These are phyloP conservation scores for Dicranocentrus wangi DNA, from an alignment of 2,888 invertebrate genomes.

Conservation along the genomic window DNA sequence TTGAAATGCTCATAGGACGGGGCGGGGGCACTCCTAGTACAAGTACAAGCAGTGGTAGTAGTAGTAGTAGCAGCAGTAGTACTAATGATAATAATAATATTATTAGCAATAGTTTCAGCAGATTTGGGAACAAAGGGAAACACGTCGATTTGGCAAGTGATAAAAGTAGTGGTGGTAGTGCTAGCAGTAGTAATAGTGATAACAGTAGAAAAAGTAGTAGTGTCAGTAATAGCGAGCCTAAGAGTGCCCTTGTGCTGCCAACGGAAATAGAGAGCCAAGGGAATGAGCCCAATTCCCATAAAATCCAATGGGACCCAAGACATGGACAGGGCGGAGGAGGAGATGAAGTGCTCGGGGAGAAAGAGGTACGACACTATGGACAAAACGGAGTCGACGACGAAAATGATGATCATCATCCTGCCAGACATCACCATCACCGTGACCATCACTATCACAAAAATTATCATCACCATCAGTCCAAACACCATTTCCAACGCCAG, in stretches of 20 bases:
- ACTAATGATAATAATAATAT: conserved; percentile 45
- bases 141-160: conserved; percentile 60
- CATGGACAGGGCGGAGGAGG: conserved; percentile 48
- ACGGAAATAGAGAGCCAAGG: conserved; percentile 49
- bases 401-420: conserved; percentile 57
- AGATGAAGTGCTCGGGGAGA: conserved; percentile 39
- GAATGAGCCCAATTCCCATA: conserved; percentile 56
- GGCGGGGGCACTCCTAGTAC: conserved; percentile 36
- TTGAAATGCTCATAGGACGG: conserved; percentile 39
- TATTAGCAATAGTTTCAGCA: conserved; percentile 53
- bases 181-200: conserved; percentile 28
- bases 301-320: conserved; percentile 54
- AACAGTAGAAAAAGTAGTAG: conserved; percentile 49
- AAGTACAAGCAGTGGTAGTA: conserved; percentile 9
- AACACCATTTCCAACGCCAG: conserved; percentile 35
- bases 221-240: conserved; percentile 34
- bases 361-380: conserved; percentile 16
- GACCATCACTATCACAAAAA: conserved; percentile 51
- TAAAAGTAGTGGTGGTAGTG: conserved; percentile 41
- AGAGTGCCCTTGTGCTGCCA: conserved; percentile 51
- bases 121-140: conserved; percentile 57
- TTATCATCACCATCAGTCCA: conserved; percentile 53
- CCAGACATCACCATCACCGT: conserved; percentile 60
- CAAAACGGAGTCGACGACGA: conserved; percentile 8
- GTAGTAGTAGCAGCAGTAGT: conserved; percentile 8